Evolutionary conservation across 2,888 invertebrate species (phyloP).

Genomic region (Lithophane semibrunnea): DNA sequence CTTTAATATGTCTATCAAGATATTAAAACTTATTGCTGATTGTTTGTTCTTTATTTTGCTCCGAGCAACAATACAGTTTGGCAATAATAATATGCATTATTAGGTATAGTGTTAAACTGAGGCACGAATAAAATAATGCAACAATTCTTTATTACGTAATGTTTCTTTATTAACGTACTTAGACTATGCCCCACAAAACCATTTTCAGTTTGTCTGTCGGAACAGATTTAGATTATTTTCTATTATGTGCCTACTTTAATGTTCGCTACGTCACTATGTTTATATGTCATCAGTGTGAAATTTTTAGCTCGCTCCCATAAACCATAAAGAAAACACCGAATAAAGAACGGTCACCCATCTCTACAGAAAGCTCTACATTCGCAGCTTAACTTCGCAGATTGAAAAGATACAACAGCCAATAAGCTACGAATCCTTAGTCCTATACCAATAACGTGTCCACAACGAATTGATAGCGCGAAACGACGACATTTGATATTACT

Average conservation of each 20-base stretch:
- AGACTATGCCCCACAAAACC: background rate
- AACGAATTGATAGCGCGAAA: slow-evolving; percentile 29
- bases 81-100: background rate
- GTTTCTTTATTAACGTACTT: background rate
- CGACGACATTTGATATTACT: slow-evolving; percentile 41
- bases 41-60: background rate
- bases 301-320: background rate
- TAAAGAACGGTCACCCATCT: background rate
- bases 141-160: background rate
- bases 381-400: slow-evolving; percentile 2
- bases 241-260: background rate
- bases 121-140: background rate
- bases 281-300: background rate
- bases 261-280: background rate
- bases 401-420: slow-evolving; percentile 26
- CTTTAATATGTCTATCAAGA: background rate
- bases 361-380: background rate
- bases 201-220: background rate
- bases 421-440: slow-evolving; percentile 11
- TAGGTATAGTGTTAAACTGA: too few relatives aligned
- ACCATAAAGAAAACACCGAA: background rate
- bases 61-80: background rate
- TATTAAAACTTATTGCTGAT: background rate
- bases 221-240: background rate
- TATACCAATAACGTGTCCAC: slow-evolving; percentile 28